Evolutionary conservation across 2,113 vertebrate species (phyloP).

Genomic region (Spea bombifrons): DNA sequence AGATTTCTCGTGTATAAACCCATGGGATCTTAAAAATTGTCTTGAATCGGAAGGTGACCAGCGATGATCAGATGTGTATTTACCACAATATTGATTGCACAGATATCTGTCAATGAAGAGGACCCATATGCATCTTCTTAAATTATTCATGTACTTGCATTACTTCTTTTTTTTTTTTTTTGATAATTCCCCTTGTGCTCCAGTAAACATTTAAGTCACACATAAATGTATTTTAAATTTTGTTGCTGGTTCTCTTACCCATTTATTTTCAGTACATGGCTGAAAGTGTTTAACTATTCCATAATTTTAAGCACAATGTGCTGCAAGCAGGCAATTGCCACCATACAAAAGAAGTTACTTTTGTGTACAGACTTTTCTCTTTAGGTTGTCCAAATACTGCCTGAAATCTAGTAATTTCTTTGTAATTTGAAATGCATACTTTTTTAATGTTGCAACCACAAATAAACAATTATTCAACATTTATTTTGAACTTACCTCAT

Average conservation of each 20-base stretch:
- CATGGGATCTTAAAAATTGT: slow-evolving; percentile 1
- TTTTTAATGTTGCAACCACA: slow-evolving; percentile 70
- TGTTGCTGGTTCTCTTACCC: slow-evolving; percentile 74
- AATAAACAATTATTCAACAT: slow-evolving; percentile 77
- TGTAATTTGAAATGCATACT: slow-evolving; percentile 64
- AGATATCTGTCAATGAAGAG: slow-evolving; percentile 70
- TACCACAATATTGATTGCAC: slow-evolving; percentile 70
- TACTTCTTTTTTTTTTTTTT: slow-evolving; percentile 42
- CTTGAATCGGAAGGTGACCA: slow-evolving; percentile 59
- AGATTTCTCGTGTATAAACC: slow-evolving; percentile 2
- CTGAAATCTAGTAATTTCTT: slow-evolving; percentile 72
- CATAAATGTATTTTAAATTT: slow-evolving; percentile 79
- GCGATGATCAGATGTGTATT: slow-evolving; percentile 70
- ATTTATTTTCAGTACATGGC: slow-evolving; percentile 84
- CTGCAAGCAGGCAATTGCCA: slow-evolving; percentile 73
- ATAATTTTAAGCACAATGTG: slow-evolving; percentile 84
- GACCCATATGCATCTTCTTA: slow-evolving; percentile 72
- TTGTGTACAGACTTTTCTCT: slow-evolving; percentile 69
- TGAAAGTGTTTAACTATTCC: slow-evolving; percentile 81
- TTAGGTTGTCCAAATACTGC: slow-evolving; percentile 71
- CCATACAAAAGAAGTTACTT: slow-evolving; percentile 66
- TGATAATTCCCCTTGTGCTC: slow-evolving; percentile 55
- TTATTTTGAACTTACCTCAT: slow-evolving; percentile 86
- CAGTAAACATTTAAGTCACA: slow-evolving; percentile 74
- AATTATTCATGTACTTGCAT: slow-evolving; percentile 73